phyloP scores from a whole-genome alignment of 2,113 vertebrate species.

The Indicator indicator region DNA sequence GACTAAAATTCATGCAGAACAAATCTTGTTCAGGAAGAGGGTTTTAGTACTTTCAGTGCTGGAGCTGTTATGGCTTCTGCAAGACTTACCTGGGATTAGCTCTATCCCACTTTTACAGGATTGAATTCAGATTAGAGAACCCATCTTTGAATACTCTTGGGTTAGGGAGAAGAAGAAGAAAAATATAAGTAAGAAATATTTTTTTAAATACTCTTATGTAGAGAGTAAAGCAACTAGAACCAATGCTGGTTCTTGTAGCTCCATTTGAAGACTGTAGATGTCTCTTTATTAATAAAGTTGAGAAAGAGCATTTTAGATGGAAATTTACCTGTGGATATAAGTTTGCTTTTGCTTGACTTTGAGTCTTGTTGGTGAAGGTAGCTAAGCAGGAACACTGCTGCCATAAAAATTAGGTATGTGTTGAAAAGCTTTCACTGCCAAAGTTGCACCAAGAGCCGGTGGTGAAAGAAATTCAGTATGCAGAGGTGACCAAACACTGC shows the following conservation, averaged over 20 bases:
- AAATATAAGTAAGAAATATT: not conserved
- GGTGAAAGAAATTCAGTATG: not conserved
- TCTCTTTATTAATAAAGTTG: not conserved
- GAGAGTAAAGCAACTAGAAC: not conserved
- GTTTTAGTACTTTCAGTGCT: not conserved
- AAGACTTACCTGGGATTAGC: not conserved
- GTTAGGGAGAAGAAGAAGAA: not conserved
- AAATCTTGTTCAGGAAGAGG: not conserved
- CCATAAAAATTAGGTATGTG: not conserved
- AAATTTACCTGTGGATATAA: not conserved
- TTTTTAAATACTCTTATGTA: not conserved
- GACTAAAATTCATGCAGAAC: not conserved
- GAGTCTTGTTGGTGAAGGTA: not conserved
- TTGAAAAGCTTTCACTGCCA: not conserved
- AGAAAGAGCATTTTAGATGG: not conserved
- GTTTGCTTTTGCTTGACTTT: not conserved
- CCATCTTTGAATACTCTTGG: not conserved
- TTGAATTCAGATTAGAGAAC: not conserved
- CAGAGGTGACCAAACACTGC: not conserved
- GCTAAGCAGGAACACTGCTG: not conserved
- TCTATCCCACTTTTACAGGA: not conserved
- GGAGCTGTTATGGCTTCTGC: not conserved
- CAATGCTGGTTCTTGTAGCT: not conserved
- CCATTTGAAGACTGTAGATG: not conserved
- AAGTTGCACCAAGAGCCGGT: not conserved